Conservation (phyloP, 2,113 vertebrate genomes). For the Hystrix cristata region DNA sequence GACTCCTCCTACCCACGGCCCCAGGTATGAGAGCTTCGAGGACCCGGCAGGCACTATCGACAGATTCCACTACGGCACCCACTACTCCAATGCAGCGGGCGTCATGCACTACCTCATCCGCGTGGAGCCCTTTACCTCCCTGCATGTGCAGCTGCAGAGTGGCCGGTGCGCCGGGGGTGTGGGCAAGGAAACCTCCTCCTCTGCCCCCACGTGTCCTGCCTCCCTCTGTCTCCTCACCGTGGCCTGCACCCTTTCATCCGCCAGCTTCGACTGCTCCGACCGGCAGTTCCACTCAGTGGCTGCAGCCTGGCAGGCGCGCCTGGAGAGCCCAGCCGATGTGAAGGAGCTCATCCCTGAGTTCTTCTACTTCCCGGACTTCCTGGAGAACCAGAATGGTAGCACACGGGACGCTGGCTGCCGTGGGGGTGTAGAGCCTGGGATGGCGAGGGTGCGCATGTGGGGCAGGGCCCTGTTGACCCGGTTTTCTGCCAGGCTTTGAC, state of each 20-base stretch:
- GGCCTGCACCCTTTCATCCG: background rate
- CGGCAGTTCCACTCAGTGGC: constrained; percentile 98
- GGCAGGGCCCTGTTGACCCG: background rate
- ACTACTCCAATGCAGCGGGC: constrained; percentile 98
- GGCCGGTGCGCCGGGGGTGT: constrained; percentile 90
- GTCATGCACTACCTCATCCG: constrained; percentile 99
- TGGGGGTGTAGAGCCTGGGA: background rate
- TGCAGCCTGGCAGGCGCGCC: constrained; percentile 97
- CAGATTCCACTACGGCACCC: constrained; percentile 99
- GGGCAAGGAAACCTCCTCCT: background rate
- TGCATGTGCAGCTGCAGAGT: constrained; percentile 98
- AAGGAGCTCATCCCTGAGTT: constrained; percentile 99
- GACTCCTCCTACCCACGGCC: background rate
- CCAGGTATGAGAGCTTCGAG: constrained; percentile 98
- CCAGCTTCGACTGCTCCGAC: constrained; percentile 98
- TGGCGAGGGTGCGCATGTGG: background rate
- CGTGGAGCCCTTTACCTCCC: constrained; percentile 96
- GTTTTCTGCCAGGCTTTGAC: constrained; percentile 90
- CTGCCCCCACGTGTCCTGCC: background rate
- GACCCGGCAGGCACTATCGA: constrained; percentile 96
- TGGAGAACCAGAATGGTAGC: constrained; percentile 97
- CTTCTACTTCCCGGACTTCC: constrained; percentile 97
- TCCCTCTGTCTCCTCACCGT: accelerated
- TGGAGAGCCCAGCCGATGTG: constrained; percentile 98
- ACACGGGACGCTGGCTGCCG: accelerated